A percentile compares a stretch with the other conserved stretches of the same genome.
phyloP scores from a whole-genome alignment of 2,888 invertebrate genomes.

The Geotrupes spiniger region DNA sequence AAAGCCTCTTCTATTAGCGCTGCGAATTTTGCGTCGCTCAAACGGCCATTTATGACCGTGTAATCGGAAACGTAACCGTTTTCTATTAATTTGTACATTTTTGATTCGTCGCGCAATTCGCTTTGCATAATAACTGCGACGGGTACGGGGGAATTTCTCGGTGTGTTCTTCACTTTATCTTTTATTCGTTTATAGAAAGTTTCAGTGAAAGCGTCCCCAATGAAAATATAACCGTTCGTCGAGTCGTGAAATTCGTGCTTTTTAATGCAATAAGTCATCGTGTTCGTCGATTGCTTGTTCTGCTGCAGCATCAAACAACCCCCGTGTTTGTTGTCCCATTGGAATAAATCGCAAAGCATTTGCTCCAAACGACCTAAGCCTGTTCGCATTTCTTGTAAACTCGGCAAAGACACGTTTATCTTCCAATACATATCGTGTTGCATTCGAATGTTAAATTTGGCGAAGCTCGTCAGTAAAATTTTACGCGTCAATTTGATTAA shows the following conservation, averaged over 20 bases:
- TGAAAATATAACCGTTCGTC: conserved; percentile 43
- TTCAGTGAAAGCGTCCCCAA: conserved; percentile 38
- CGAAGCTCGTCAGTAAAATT: conserved; percentile 34
- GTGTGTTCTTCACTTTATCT: no score
- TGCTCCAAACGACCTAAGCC: conserved; percentile 29
- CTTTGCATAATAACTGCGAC: conserved; percentile 35
- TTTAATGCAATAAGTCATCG: conserved; percentile 42
- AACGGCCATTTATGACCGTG: conserved; percentile 29
- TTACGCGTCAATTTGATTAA: conserved; percentile 35
- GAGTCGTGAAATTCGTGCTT: conserved; percentile 33
- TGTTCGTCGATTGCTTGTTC: conserved; percentile 28
- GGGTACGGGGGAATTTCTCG: conserved; percentile 34
- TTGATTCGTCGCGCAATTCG: conserved; percentile 21
- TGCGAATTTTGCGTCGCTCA: conserved; percentile 22
- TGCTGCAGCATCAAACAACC: conserved; percentile 39
- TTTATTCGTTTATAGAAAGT: conserved; percentile 34
- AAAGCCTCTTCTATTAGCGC: conserved; percentile 37
- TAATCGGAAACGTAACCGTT: conserved; percentile 37
- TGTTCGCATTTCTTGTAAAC: conserved; percentile 17
- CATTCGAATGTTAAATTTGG: conserved; percentile 30
- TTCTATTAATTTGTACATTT: conserved; percentile 28
- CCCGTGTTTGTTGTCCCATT: conserved; percentile 41
- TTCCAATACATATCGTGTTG: conserved; percentile 58
- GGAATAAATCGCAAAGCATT: conserved; percentile 32
- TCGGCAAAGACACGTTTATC: conserved; percentile 50